Percentiles rank a stretch among this genome's conserved stretches.
phyloP scores from a whole-genome alignment of 2,113 vertebrate genomes.

The Hydropotes inermis region DNA sequence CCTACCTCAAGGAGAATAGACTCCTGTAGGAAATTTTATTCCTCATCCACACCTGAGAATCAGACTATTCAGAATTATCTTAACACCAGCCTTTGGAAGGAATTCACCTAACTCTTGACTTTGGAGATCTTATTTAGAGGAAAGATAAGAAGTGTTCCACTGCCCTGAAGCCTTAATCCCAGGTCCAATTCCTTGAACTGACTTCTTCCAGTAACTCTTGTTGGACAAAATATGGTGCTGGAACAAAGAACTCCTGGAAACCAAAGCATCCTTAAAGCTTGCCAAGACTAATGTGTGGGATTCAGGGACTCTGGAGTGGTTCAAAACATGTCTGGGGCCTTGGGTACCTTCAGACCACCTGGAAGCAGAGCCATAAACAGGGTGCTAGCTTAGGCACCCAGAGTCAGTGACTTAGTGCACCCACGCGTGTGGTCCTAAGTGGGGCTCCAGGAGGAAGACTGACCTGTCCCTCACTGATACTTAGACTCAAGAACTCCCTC shows the following conservation, averaged over 20 bases:
- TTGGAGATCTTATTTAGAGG: neutral
- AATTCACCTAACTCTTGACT: neutral
- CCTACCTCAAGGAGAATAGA: neutral
- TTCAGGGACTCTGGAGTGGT: neutral
- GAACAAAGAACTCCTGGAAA: slow-evolving; percentile 3
- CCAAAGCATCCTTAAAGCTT: neutral
- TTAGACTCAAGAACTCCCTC: neutral
- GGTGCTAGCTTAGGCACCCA: neutral
- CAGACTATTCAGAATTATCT: neutral
- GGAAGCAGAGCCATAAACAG: neutral
- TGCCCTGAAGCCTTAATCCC: neutral
- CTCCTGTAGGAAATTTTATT: neutral
- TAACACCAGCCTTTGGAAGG: neutral
- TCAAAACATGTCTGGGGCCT: neutral
- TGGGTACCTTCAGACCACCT: neutral
- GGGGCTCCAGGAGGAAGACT: neutral
- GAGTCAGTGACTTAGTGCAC: neutral
- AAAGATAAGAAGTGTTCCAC: neutral
- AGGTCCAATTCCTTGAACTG: neutral
- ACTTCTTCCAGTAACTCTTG: slow-evolving; percentile 15
- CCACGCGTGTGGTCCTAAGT: neutral
- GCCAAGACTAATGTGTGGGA: neutral
- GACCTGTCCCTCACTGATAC: neutral
- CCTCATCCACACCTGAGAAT: neutral
- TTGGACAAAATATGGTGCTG: neutral